These are phyloP conservation scores for Peribatodes rhomboidaria DNA, from an alignment of 2,888 invertebrate genomes.

Conservation along the genomic window DNA sequence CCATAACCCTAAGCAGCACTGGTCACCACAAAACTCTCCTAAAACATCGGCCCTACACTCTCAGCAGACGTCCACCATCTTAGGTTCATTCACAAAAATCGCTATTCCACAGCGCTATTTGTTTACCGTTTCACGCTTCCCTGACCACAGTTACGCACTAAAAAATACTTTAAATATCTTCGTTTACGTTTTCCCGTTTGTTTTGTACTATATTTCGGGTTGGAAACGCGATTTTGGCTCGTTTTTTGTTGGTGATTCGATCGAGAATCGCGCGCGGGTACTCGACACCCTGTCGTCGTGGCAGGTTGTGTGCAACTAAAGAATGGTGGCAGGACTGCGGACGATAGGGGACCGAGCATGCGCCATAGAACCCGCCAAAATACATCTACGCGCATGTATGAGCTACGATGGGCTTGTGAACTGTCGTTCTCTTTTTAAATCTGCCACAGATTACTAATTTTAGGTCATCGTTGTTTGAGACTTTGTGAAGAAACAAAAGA, in stretches of 20 bases:
- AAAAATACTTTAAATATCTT: constrained; percentile 51
- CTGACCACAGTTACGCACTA: constrained; percentile 55
- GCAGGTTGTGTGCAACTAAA: constrained; percentile 78
- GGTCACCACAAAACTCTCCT: constrained; percentile 58
- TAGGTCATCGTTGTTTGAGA: constrained; percentile 30
- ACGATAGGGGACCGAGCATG: constrained; percentile 74
- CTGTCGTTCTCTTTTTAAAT: constrained; percentile 66
- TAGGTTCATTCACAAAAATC: constrained; percentile 86
- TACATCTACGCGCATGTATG: constrained; percentile 84
- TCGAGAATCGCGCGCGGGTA: constrained; percentile 56
- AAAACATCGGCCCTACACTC: constrained; percentile 65
- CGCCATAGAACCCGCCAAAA: constrained; percentile 82
- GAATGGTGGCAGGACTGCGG: constrained; percentile 85
- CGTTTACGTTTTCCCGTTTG: constrained; percentile 36
- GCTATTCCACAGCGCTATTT: constrained; percentile 75
- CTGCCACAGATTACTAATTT: constrained; percentile 64
- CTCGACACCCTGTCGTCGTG: constrained; percentile 60
- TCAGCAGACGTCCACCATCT: constrained; percentile 81
- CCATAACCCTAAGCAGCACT: constrained; percentile 49
- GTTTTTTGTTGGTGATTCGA: constrained; percentile 75
- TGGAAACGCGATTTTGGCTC: constrained; percentile 58
- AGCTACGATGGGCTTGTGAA: constrained; percentile 50
- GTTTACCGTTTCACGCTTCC: constrained; percentile 78
- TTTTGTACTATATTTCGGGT: constrained; percentile 59
- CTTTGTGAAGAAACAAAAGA: constrained; percentile 4